Base-by-base conservation (phyloP, 2,888 invertebrate genomes). In the Myopa tessellatipennis region DNA sequence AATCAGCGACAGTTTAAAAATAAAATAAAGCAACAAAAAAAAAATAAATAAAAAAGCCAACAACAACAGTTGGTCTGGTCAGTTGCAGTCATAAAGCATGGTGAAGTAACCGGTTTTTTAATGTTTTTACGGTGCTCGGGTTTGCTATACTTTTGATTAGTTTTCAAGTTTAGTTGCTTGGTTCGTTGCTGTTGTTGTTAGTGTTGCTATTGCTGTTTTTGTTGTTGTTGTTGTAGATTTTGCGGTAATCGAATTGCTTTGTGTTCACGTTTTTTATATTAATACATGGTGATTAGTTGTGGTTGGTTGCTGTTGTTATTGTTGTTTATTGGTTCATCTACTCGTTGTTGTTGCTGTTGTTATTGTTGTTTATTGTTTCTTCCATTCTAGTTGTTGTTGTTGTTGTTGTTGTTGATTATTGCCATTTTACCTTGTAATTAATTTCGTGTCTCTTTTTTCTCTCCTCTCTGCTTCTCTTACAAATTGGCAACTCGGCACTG, bases 371-470 rank as follows among this genome's bases (percentile, higher is more conserved):
- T 4, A 40, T 50, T 72, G 8, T 58, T 38, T 14, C 26, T 36
- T 67, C 16, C 26, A 36, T 50, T 55, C n/a, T 18, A 6, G 45
- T 74, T 72, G 34, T n/a, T 38, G 55, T 60, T 71, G 36, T 71
- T 58, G 34, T 72, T 60, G 34, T 40, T 63, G 45, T 16, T 74
- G 50, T 10, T 18, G 7, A 50, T 72, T 52, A 18, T 74, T 65
- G 12, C 58, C 12, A n/a, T 6, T 60, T 45, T 40, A n/a, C 12
- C 38, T 26, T 38, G 58, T 45, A 75, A 69, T 75, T 75, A 69
- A 75, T 75, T 74, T 74, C 50, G 10, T 71, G 34, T 71, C 18
- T 18, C n/a, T n/a, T 14, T 3, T 8, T 58, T 40, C 50, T 12
- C 34, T 26, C 58, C 14, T 34, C 34, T 16, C 38, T 18, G 4